Evolutionary conservation across 1,140 invertebrate species (phyloP).

Genomic region (Nomia melanderi): DNA sequence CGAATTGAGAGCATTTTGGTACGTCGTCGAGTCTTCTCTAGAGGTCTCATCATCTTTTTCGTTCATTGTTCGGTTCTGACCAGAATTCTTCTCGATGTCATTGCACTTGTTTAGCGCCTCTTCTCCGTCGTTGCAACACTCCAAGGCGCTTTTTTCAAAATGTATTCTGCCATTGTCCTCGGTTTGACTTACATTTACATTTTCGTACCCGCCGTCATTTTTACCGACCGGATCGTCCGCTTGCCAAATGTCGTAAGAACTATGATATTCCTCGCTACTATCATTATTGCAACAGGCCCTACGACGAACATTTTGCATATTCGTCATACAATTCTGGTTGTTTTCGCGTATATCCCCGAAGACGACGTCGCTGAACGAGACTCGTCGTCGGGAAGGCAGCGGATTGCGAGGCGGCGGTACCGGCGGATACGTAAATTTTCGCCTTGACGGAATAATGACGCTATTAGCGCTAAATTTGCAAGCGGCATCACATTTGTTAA

Average conservation of each 20-base stretch:
- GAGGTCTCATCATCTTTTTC: conserved; percentile 48
- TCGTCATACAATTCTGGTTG: conserved; percentile 30
- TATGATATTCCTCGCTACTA: conserved; percentile 23
- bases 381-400: conserved; percentile 60
- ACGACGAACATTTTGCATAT: conserved; percentile 44
- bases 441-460: conserved; percentile 46
- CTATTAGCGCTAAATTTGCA: conserved; percentile 20
- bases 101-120: conserved; percentile 29
- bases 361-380: conserved; percentile 65
- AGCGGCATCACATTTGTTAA: conserved; percentile 32
- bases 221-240: conserved; percentile 49
- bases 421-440: conserved; percentile 65
- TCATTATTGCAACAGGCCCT: conserved; percentile 17
- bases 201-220: conserved; percentile 58
- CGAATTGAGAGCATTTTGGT: conserved; percentile 6
- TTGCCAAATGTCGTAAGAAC: conserved; percentile 53
- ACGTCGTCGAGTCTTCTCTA: conserved; percentile 35
- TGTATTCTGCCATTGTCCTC: conserved; percentile 34
- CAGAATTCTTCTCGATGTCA: conserved; percentile 35
- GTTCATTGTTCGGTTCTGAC: conserved; percentile 42
- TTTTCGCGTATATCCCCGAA: conserved; percentile 43
- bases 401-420: conserved; percentile 61
- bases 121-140: conserved; percentile 19
- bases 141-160: conserved; percentile 37
- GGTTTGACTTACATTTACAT: conserved; percentile 13